Base-by-base conservation (phyloP, 2,888 invertebrate genomes). In the Plemyria rubiginata region DNA sequence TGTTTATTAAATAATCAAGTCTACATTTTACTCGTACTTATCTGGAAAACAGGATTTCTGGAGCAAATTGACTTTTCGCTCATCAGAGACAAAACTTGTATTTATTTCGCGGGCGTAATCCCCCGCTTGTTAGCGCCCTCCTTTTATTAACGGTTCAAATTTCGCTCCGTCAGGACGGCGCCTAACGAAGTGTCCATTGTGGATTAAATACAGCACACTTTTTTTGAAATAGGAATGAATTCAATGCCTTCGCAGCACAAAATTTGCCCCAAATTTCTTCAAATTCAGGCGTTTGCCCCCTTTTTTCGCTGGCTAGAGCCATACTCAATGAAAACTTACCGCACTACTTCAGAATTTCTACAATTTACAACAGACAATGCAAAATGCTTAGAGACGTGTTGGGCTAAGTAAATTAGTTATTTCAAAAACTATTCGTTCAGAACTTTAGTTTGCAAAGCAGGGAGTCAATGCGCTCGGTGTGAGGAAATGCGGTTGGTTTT, bases 161-260 rank as follows among this genome's bases (percentile, higher is more conserved):
- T 65, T 41, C 52, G 60, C 55, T 8, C 15, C 48, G 55, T 60
- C 57, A 62, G 65, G 55, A 16, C 54, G 38, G 49, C 60, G 60
- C 59, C 63, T 69, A 69, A 69, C 63, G 65, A 69, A 69, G 50
- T 54, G 40, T 54, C 62, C 48, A 63, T 60, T 63, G 58, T 64
- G 36, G 54, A 61, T 67, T 57, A 60, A 59, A 67, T 54, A 64
- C 54, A 58, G 51, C 58, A 51, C 50, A 56, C 41, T 65, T 53
- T 62, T n/a, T 62, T 62, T 59, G 48, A 15, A 54, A 54, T 49
- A 58, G 48, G 13, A 60, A 54, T 40, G 40, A 65, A 57, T 54
- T 54, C 43, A 60, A 60, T 43, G 52, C 46, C 60, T n/a, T 55
- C 49, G 50, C 29, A 32, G 48, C 50, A 38, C 45, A 22, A 62